These are phyloP conservation scores for Capreolus pygargus DNA, from an alignment of 2,113 vertebrate genomes.

Conservation along the genomic window DNA sequence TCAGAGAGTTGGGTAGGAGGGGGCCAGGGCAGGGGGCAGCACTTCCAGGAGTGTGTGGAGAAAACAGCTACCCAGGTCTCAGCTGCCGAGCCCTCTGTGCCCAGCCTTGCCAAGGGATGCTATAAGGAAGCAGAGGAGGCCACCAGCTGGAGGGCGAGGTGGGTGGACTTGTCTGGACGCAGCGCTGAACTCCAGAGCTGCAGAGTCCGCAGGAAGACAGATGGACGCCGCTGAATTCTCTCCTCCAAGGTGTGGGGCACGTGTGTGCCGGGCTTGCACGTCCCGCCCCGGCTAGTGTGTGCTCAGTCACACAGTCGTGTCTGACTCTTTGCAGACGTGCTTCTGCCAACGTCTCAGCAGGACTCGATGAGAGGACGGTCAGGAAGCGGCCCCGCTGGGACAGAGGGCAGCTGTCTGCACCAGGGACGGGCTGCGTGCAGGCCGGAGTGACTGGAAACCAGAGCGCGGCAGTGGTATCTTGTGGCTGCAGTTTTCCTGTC, in stretches of 20 bases:
- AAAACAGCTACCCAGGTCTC: neutral
- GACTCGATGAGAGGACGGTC: neutral
- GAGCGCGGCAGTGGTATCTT: neutral
- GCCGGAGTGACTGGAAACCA: neutral
- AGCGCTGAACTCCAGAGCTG: neutral
- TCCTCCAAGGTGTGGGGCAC: neutral
- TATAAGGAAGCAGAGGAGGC: neutral
- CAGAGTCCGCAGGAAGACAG: neutral
- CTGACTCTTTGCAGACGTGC: neutral
- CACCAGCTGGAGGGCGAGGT: neutral
- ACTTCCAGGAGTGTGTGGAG: neutral
- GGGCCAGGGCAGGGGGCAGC: neutral
- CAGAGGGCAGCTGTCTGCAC: neutral
- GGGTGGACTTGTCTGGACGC: neutral
- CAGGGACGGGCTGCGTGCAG: neutral
- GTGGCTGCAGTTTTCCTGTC: neutral
- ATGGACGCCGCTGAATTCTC: neutral
- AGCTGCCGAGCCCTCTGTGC: fast-evolving
- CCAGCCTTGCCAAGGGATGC: neutral
- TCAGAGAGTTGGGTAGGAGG: neutral
- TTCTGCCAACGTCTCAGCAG: neutral
- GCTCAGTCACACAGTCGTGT: neutral
- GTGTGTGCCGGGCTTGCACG: neutral
- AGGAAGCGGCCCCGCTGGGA: neutral
- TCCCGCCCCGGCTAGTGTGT: neutral